Evolutionary conservation across 2,888 invertebrate genomes (phyloP).

Genomic region (Netelia melanura): DNA sequence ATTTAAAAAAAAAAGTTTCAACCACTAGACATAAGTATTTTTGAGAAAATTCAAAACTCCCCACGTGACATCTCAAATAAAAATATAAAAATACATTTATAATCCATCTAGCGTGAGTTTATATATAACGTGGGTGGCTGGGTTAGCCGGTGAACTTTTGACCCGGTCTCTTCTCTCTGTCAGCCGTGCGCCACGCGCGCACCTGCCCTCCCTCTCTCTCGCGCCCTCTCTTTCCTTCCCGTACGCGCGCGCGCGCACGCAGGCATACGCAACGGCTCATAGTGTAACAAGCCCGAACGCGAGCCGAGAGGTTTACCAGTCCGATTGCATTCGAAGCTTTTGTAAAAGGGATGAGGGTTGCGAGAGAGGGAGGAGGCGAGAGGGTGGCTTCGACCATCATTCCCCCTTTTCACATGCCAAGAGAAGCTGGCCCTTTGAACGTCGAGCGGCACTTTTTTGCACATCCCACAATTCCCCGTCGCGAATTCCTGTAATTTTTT

Average conservation of each 20-base stretch:
- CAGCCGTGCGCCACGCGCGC: conserved; percentile 30
- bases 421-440: conserved; percentile 53
- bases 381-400: conserved; percentile 1
- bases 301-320: conserved; percentile 52
- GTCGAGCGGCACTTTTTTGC: conserved; percentile 34
- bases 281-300: conserved; percentile 60
- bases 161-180: conserved; percentile 68
- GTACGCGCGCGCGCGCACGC: background rate
- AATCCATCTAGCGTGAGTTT: background rate
- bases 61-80: too few species aligned
- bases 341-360: conserved; percentile 1
- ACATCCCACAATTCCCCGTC: conserved; percentile 32
- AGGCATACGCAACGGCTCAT: conserved; percentile 60
- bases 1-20: too few species aligned
- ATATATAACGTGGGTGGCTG: conserved; percentile 44
- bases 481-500: conserved; percentile 55
- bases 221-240: conserved; percentile 19
- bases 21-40: too few species aligned
- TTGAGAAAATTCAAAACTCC: too few species aligned
- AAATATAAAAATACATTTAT: background rate
- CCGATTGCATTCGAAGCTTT: conserved; percentile 52
- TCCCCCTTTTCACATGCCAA: background rate
- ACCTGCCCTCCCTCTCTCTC: conserved; percentile 14
- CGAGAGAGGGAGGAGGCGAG: background rate
- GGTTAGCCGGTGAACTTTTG: conserved; percentile 75